Evolutionary conservation across 2,113 vertebrate species (phyloP).

Genomic region (Calcarius ornatus): DNA sequence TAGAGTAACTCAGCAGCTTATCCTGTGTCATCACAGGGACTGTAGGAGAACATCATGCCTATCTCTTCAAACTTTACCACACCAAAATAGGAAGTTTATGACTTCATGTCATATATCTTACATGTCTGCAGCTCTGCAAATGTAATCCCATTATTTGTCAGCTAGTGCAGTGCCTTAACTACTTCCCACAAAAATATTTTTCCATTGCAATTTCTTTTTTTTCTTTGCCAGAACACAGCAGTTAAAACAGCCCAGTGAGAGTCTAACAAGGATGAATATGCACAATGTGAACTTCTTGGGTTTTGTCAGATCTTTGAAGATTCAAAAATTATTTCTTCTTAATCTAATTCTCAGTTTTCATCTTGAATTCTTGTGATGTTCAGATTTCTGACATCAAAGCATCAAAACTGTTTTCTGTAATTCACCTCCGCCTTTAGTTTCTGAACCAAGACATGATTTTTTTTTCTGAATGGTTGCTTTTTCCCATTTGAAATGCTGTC

Average conservation of each 20-base stretch:
- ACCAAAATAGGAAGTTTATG: not conserved
- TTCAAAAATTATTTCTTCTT: not conserved
- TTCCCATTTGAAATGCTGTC: not conserved
- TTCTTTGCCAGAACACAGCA: not conserved
- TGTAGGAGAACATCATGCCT: not conserved
- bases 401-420: not conserved
- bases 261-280: not conserved
- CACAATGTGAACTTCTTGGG: not conserved
- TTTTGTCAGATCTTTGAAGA: not conserved
- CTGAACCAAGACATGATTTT: not conserved
- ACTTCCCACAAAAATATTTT: not conserved
- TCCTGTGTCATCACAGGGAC: not conserved
- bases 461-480: not conserved
- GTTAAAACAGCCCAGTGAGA: not conserved
- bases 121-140: not conserved
- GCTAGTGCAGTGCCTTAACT: not conserved
- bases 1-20: not conserved
- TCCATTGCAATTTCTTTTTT: not conserved
- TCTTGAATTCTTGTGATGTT: not conserved
- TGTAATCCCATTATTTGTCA: not conserved
- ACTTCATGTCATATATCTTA: not conserved
- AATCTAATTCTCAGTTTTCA: not conserved
- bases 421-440: not conserved
- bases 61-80: not conserved
- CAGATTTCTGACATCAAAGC: not conserved